Base-by-base conservation (phyloP, 2,888 invertebrate genomes). In the Synergus gifuensis region DNA sequence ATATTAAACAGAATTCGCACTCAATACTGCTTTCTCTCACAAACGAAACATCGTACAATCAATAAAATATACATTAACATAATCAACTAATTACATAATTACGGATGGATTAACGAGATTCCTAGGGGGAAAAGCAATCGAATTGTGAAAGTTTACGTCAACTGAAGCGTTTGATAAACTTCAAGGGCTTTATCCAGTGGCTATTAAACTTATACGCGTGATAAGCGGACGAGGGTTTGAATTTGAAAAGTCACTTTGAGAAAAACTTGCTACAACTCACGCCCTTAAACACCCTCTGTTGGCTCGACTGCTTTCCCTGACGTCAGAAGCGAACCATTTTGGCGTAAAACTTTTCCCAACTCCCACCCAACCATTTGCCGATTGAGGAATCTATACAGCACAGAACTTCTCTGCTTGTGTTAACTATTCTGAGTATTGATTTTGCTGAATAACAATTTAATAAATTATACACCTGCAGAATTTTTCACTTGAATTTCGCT, bases 51-150 rank as follows among this genome's bases (percentile, higher is more conserved):
- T n/a, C 49, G 46, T 28, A 73, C 54, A n/a, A 54, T 73, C 54
- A 73, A 49, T 54, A 54, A 73, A 73, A 54, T 73, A 54, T 73
- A 49, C 12, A 36, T 9, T 54, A 73, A 36, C 9, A 54, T 36
- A 73, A 73, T 73, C 12, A 73, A 16, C 28, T 49, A 73, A 73
- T 73, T 49, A 54, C 73, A 73, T 36, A 73, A 54, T 49, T 54
- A 60, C 54, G 73, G 36, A 73, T 73, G n/a, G n/a, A 73, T 73
- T 54, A 54, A 73, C 49, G 73, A 73, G 73, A 73, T 73, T 73
- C 73, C 73, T 49, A 54, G 54, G 46, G 16, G 46, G 28, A 40
- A 73, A 73, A 54, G 73, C 54, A 73, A 73, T 73, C 54, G 73
- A 73, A 73, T 73, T 73, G 73, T 54, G 54, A 54, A 73, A 69